phyloP scores from a whole-genome alignment of 2,113 vertebrate species.

The Halichoeres trimaculatus region DNA sequence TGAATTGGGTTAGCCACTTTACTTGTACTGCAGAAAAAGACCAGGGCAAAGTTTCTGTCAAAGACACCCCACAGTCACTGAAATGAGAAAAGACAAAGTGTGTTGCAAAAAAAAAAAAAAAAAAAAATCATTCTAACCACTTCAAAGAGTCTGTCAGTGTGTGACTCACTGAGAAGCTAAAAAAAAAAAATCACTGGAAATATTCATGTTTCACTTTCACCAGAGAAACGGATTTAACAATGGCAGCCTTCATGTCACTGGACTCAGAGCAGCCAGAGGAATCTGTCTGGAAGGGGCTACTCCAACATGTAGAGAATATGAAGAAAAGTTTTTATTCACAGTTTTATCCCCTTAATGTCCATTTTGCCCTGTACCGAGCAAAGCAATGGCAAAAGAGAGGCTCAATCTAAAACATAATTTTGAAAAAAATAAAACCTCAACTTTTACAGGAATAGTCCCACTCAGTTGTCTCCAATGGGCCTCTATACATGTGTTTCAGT shows the following conservation, averaged over 20 bases:
- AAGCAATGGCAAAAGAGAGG: too few species aligned
- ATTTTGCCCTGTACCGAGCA: too few species aligned
- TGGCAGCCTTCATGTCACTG: background rate
- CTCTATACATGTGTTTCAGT: too few species aligned
- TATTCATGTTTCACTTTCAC: background rate
- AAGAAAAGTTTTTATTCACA: background rate
- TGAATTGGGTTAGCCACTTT: background rate
- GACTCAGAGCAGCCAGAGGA: background rate
- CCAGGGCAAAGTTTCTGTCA: background rate
- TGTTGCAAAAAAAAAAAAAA: background rate
- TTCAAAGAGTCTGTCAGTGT: background rate
- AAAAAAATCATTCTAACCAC: background rate
- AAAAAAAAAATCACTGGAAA: background rate
- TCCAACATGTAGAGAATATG: background rate
- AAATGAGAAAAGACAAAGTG: background rate
- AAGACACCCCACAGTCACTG: conserved; percentile 2
- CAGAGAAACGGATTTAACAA: background rate
- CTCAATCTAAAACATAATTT: too few species aligned
- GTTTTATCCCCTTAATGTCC: too few species aligned
- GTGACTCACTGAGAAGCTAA: background rate
- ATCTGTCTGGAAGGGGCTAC: background rate
- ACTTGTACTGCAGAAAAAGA: background rate
- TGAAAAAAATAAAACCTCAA: too few species aligned
- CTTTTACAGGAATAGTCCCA: too few species aligned
- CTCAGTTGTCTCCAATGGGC: too few species aligned